Base-by-base conservation (phyloP, 2,888 invertebrate species). In the Hirtodrosophila cameraria region DNA sequence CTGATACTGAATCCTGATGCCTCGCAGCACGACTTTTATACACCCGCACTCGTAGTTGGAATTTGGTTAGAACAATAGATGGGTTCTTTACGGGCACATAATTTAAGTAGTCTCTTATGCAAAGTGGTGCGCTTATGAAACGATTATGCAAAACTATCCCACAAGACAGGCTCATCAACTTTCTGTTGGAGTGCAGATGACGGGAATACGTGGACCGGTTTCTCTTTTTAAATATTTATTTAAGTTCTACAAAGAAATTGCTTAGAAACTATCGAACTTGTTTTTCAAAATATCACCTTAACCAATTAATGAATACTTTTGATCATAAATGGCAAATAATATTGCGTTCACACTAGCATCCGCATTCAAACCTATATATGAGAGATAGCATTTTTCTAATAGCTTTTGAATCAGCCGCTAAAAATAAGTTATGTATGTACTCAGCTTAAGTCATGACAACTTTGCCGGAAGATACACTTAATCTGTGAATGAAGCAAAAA, bases 51-150 rank as follows among this genome's bases (percentile, higher is more conserved):
- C 45, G 45, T 16, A 58, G 53, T 46, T 31, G 58, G 65, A 71
- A 55, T 54, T 45, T 15, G 35, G 20, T 43, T 41, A 82, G 73
- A 82, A 82, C 82, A 82, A 82, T 70, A 48, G 66, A 57, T 45
- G 31, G 60, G 62, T 68, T 83, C 61, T 74, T 74, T 45, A 74
- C 65, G 53, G 59, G 61, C 68, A 61, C 77, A 86, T 80, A 80
- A 86, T 65, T 83, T 64, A 86, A 68, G 73, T 43, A 63, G 83
- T 82, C 67, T 68, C 52, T 65, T 78, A 87, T 85, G 83, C 81
- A 74, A 87, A 82, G 57, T 59, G 64, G 43, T 87, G 86, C 86
- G 83, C 62, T 87, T 87, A 86, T 87, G 70, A 75, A 66, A 65
- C 60, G 76, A 83, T 87, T 82, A 82, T 82, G 82, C 87, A 73